Evolutionary conservation across 2,888 invertebrate species (phyloP).

Genomic region (Eupithecia inturbata): DNA sequence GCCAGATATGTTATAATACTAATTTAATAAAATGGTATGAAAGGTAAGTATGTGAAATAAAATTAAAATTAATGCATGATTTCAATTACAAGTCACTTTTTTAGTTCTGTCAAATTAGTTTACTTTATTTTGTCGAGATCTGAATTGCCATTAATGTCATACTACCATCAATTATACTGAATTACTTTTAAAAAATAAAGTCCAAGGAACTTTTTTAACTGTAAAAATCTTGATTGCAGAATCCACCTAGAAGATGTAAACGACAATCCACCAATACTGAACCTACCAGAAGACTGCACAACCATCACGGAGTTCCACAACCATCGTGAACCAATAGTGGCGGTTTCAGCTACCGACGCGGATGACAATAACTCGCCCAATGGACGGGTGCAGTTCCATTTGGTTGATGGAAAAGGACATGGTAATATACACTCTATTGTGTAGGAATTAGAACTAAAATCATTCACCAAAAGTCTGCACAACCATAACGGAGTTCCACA

Average conservation of each 20-base stretch:
- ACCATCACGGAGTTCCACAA: conserved; percentile 95
- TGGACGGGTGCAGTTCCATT: conserved; percentile 89
- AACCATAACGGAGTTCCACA: conserved; percentile 94
- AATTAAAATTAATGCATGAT: too few relatives aligned
- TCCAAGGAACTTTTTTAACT: neutral
- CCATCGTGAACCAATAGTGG: conserved; percentile 89
- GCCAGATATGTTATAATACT: too few relatives aligned
- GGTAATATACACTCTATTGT: conserved; percentile 16
- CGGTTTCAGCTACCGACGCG: conserved; percentile 91
- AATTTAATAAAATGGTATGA: too few relatives aligned
- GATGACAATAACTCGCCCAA: conserved; percentile 93
- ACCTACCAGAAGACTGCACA: conserved; percentile 88
- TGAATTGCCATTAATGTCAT: too few relatives aligned
- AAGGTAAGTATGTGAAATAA: too few relatives aligned
- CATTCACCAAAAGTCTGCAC: conserved; percentile 87
- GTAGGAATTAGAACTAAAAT: neutral
- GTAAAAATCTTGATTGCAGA: conserved; percentile 67
- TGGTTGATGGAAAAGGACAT: conserved; percentile 87
- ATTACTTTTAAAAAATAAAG: too few relatives aligned
- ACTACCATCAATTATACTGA: too few relatives aligned
- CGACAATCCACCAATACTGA: conserved; percentile 91
- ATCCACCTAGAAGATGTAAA: conserved; percentile 93
- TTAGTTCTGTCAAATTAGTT: too few relatives aligned
- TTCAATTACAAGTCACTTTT: too few relatives aligned
- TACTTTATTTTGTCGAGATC: too few relatives aligned